Evolutionary conservation across 1,140 invertebrate genomes (phyloP).

Genomic region (Drepana arcuata): DNA sequence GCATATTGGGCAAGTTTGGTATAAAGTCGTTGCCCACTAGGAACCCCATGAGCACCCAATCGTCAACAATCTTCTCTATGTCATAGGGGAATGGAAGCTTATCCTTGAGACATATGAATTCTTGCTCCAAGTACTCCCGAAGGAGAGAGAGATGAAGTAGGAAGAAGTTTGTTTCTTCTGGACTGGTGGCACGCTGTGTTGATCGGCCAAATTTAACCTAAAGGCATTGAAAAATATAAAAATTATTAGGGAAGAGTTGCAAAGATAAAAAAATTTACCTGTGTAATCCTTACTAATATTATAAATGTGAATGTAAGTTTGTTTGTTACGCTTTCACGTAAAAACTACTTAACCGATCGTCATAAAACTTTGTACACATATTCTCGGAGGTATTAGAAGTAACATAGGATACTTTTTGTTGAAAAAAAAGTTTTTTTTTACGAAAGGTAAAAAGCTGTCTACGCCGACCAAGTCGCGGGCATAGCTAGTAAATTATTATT

Average conservation of each 20-base stretch:
- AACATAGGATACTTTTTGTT: no score
- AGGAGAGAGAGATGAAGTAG: slow-evolving; percentile 93
- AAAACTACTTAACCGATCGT: no score
- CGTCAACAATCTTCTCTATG: slow-evolving; percentile 84
- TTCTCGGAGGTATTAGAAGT: no score
- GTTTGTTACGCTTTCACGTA: no score
- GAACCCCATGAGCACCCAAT: slow-evolving; percentile 94
- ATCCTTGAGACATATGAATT: slow-evolving; percentile 86
- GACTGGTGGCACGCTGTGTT: slow-evolving; percentile 74
- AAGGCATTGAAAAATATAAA: slow-evolving; percentile 11
- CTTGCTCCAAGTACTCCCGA: slow-evolving; percentile 93
- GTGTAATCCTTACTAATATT: no score
- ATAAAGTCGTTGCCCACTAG: slow-evolving; percentile 98
- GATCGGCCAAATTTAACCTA: slow-evolving; percentile 81
- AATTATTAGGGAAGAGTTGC: not conserved
- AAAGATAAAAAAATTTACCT: slow-evolving; percentile 4
- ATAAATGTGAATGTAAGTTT: no score
- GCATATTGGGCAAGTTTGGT: slow-evolving; percentile 93
- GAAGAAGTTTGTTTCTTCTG: slow-evolving; percentile 94
- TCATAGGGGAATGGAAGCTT: slow-evolving; percentile 82
- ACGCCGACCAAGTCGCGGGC: no score
- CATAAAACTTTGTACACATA: no score
- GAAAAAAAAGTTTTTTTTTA: no score
- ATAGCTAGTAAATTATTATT: no score
- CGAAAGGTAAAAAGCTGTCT: no score